These are phyloP conservation scores for Macroramphosus scolopax DNA, from an alignment of 2,797 vertebrate genomes.

Conservation along the genomic window DNA sequence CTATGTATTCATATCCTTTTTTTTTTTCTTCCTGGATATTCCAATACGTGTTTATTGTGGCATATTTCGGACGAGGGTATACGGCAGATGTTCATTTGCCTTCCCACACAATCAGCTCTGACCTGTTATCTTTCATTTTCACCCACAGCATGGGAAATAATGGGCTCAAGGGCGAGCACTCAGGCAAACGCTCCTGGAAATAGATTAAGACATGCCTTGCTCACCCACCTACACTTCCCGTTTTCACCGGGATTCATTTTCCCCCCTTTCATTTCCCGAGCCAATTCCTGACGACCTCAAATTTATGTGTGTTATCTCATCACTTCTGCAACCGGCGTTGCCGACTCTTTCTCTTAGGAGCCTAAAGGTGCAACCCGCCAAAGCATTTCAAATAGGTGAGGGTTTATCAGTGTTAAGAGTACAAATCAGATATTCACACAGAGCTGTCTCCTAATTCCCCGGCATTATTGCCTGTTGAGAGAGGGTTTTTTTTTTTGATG, in stretches of 20 bases:
- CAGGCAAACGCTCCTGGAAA: constrained; percentile 66
- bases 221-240: constrained; percentile 41
- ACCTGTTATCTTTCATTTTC: constrained; percentile 71
- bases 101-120: constrained; percentile 39
- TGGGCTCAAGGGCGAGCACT: constrained; percentile 63
- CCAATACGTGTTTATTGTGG: constrained; percentile 9
- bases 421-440: background rate
- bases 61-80: constrained; percentile 8
- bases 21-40: constrained; percentile 25
- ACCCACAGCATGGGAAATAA: constrained; percentile 50
- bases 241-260: constrained; percentile 68
- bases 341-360: constrained; percentile 24
- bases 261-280: constrained; percentile 70
- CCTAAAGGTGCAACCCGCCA: constrained; percentile 28
- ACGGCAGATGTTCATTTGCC: constrained; percentile 42
- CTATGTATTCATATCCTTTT: constrained; percentile 13
- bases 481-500: no score
- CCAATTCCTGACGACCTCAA: constrained; percentile 47
- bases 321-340: no score
- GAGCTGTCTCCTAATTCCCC: background rate
- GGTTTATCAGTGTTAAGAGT: background rate
- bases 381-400: no score
- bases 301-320: constrained; percentile 38
- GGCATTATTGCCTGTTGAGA: background rate
- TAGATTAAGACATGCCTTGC: constrained; percentile 69